phyloP scores from a whole-genome alignment of 2,797 vertebrate genomes.

The Anableps anableps region DNA sequence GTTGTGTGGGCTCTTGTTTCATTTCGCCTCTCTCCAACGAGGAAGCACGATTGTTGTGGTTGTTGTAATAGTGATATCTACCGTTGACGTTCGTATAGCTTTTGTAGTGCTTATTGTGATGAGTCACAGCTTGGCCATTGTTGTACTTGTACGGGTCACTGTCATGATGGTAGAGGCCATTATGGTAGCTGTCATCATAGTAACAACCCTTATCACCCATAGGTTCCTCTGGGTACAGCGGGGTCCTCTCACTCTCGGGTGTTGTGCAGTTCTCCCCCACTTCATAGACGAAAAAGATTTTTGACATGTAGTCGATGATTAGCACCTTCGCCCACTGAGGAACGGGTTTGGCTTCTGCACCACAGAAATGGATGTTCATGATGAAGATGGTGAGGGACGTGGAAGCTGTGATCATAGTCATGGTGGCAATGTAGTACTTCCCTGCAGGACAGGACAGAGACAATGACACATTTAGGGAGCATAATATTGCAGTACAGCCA shows the following conservation, averaged over 20 bases:
- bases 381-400: conserved; percentile 97
- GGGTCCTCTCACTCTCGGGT: conserved; percentile 71
- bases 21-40: conserved; percentile 54
- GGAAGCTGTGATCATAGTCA: conserved; percentile 98
- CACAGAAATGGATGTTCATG: conserved; percentile 98
- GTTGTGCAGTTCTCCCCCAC: conserved; percentile 94
- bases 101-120: conserved; percentile 52
- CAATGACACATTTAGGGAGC: neutral
- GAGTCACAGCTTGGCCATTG: conserved; percentile 60
- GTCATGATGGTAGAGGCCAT: conserved; percentile 44
- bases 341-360: conserved; percentile 94
- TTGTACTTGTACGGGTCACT: conserved; percentile 53
- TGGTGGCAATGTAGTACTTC: conserved; percentile 98
- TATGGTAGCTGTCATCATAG: conserved; percentile 36
- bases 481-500: neutral
- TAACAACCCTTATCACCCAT: conserved; percentile 49
- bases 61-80: conserved; percentile 55
- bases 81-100: conserved; percentile 50
- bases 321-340: conserved; percentile 94
- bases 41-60: conserved; percentile 56
- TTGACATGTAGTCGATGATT: conserved; percentile 97
- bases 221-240: conserved; percentile 77
- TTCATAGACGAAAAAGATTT: conserved; percentile 95
- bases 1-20: conserved; percentile 55
- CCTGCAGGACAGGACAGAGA: conserved; percentile 74